Percentiles rank a stretch among this genome's conserved stretches.
phyloP scores from a whole-genome alignment of 2,888 invertebrate genomes.

The Tenthredo mesomela region DNA sequence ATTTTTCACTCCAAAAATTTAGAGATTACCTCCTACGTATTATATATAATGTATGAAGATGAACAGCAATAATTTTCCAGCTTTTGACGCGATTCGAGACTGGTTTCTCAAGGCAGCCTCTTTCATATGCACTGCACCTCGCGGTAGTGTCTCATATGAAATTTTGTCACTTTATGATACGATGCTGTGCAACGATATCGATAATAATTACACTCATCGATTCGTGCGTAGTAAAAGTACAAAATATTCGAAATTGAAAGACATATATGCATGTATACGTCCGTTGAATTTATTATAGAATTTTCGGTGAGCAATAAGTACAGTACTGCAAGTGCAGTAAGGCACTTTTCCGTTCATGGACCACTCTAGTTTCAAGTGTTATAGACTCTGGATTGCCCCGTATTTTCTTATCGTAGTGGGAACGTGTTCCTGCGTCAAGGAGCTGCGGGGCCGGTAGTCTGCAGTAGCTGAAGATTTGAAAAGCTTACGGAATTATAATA shows the following conservation, averaged over 20 bases:
- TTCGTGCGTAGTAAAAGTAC: not conserved
- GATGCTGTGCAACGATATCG: not conserved
- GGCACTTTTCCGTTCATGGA: not conserved
- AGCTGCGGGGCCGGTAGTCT: not conserved
- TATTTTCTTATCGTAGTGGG: not conserved
- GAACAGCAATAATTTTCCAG: slow-evolving; percentile 25
- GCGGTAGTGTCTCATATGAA: slow-evolving; percentile 18
- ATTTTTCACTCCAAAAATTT: too few species aligned
- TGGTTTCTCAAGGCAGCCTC: slow-evolving; percentile 4
- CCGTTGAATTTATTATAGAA: not conserved
- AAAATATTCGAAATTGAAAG: not conserved
- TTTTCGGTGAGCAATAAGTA: not conserved
- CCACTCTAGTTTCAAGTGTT: slow-evolving; percentile 30
- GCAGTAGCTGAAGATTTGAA: not conserved
- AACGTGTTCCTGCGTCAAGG: slow-evolving; percentile 1
- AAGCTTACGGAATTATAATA: not conserved
- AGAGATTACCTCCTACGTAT: too few species aligned
- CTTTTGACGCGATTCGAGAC: slow-evolving; percentile 25
- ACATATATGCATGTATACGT: not conserved
- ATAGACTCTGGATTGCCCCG: not conserved
- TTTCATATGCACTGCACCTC: not conserved
- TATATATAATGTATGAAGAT: slow-evolving; percentile 37
- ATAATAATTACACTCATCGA: slow-evolving; percentile 13
- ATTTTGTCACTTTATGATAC: slow-evolving; percentile 16
- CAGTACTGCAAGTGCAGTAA: not conserved